Evolutionary conservation across 2,888 invertebrate species (phyloP), one percentile per base, ranked within the genome.

Genomic region (Caradrina clavipalpis): DNA sequence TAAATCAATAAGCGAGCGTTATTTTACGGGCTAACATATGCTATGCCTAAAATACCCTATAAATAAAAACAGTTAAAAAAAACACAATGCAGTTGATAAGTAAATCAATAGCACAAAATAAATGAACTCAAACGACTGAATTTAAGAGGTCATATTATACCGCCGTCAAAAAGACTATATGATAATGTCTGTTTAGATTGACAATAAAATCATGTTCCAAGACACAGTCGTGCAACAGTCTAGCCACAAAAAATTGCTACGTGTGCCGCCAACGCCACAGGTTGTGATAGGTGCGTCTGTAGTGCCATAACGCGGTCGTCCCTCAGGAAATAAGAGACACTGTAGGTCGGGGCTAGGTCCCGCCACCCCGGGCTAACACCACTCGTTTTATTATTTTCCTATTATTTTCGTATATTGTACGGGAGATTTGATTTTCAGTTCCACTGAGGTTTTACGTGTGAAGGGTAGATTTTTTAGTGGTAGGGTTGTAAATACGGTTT

Each of bases 241-340:
- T 42, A 51, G 3, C 59, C 0, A 54, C 56, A 64, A 61, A 55
- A 66, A 56, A 45, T 54, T 35, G 31, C 59, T 13, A 2, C 7
- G 65, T 80, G 5, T 61, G 65, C n/a, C 5, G 13, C 17, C 21
- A 2, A 5, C 19, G 49, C 13, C 58, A 63, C 75, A 87, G 85
- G 86, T 82, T 87, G 86, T 88, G 88, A 91, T 90, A 92, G 91
- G 91, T 93, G 91, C 88, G 90, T 91, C 87, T 87, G 83, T 86
- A 78, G 82, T 84, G 87, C 85, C 85, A 91, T 91, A 90, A 91
- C 90, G 81, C 81, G 82, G 83, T 76, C 68, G 85, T 92, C 92
- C 94, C 88, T 63, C 79, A 93, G 94, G 93, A 94, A 94, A 94
- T 94, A 93, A 92, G 88, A 85, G 86, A 88, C 87, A 87, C 86